Evolutionary conservation across 1,140 invertebrate genomes (phyloP).

Genomic region (Dinoponera quadriceps): DNA sequence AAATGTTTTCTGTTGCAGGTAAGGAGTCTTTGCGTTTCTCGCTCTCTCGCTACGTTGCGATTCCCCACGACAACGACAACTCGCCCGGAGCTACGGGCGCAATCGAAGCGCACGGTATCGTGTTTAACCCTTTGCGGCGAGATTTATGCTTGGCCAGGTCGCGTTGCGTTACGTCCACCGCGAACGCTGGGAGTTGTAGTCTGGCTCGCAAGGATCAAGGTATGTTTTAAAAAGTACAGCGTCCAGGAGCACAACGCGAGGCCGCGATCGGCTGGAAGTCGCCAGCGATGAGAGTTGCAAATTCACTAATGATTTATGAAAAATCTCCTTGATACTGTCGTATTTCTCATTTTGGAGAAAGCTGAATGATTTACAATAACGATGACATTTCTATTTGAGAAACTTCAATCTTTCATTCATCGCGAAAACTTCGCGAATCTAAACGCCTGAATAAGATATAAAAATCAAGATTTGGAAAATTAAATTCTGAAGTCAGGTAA

Average conservation of each 20-base stretch:
- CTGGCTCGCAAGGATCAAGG: background rate
- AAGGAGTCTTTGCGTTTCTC: slow-evolving; percentile 33
- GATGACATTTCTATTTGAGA: background rate
- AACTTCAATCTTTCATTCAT: background rate
- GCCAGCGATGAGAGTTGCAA: background rate
- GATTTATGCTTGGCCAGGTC: slow-evolving; percentile 20
- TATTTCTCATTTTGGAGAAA: background rate
- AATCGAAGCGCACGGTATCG: slow-evolving; percentile 40
- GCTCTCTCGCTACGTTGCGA: slow-evolving; percentile 10
- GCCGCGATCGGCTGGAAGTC: background rate
- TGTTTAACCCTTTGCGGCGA: slow-evolving; percentile 28
- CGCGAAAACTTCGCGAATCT: background rate
- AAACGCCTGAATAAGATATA: background rate
- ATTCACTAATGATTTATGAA: background rate
- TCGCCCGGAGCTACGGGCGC: slow-evolving; percentile 25
- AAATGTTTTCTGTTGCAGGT: slow-evolving; percentile 70
- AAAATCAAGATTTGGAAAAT: background rate
- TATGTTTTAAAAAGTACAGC: slow-evolving; percentile 2
- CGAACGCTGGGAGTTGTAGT: background rate
- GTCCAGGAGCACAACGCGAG: background rate
- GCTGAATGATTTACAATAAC: background rate
- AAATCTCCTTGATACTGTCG: background rate
- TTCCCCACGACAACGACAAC: slow-evolving; percentile 35
- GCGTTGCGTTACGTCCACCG: background rate
- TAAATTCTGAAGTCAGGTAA: background rate